A percentile compares a stretch with the other conserved stretches of the same genome.
Conservation (phyloP, 1,140 invertebrate species). For the Sycobia sp. region DNA sequence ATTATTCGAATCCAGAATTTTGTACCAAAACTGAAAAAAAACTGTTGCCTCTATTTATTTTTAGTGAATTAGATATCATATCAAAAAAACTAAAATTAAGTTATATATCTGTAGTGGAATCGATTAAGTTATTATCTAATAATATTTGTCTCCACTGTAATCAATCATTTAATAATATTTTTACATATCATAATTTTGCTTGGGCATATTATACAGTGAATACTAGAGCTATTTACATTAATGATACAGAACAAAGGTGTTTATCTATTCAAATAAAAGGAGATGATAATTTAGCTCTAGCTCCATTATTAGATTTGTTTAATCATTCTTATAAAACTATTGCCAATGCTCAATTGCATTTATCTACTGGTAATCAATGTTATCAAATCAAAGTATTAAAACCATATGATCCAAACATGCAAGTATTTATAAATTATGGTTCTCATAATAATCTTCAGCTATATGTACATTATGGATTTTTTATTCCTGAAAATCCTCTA, state of each 20-base stretch:
- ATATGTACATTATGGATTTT: constrained; percentile 78
- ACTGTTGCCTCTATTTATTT: constrained; percentile 44
- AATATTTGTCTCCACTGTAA: constrained; percentile 56
- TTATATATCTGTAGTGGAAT: constrained; percentile 42
- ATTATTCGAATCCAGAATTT: constrained; percentile 63
- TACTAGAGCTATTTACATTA: constrained; percentile 73
- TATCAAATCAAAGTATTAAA: constrained; percentile 65
- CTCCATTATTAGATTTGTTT: constrained; percentile 79
- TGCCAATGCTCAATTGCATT: constrained; percentile 61
- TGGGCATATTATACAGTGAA: constrained; percentile 77
- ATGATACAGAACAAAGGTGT: constrained; percentile 48
- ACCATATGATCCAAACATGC: constrained; percentile 61
- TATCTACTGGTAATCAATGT: constrained; percentile 49
- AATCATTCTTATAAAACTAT: constrained; percentile 71
- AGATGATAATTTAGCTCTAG: constrained; percentile 70
- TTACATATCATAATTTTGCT: constrained; percentile 58
- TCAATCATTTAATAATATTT: constrained; percentile 50
- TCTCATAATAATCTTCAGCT: constrained; percentile 71
- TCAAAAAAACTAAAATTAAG: constrained; percentile 38
- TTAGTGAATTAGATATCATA: constrained; percentile 34
- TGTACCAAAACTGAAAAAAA: constrained; percentile 53
- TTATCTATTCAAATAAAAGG: constrained; percentile 54
- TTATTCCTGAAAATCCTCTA: constrained; percentile 66
- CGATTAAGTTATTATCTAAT: constrained; percentile 53
- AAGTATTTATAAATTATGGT: constrained; percentile 81